Conservation (phyloP, 2,797 vertebrate species). For the Brotula barbata region DNA sequence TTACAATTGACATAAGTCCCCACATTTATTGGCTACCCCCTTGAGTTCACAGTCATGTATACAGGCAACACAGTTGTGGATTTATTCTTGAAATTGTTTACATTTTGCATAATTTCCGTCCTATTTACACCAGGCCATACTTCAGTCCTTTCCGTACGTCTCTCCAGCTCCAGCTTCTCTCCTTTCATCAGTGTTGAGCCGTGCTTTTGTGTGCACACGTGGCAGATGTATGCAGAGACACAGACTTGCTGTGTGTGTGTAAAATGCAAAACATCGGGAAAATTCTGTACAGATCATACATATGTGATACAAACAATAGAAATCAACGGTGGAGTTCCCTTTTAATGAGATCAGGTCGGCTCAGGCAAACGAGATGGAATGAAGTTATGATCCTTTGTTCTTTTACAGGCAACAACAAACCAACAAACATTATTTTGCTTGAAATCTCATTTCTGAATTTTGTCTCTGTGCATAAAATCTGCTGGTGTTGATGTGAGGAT, state of each 20-base stretch:
- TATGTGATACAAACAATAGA: conserved; percentile 60
- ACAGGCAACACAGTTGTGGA: too few relatives aligned
- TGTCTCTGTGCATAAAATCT: neutral
- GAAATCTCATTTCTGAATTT: conserved; percentile 31
- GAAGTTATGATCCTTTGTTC: conserved; percentile 6
- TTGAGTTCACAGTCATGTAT: too few relatives aligned
- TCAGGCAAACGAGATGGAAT: conserved; percentile 37
- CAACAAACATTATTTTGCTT: conserved; percentile 47
- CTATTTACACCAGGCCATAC: conserved; percentile 74
- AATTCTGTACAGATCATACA: conserved; percentile 73
- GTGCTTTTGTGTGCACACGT: conserved; percentile 71
- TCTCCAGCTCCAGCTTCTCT: conserved; percentile 78
- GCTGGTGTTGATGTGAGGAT: conserved; percentile 4
- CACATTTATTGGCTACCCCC: too few relatives aligned
- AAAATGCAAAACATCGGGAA: conserved; percentile 61
- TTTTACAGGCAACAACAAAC: too few relatives aligned
- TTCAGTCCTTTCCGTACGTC: conserved; percentile 69
- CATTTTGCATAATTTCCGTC: conserved; percentile 46
- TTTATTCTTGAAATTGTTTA: conserved; percentile 36
- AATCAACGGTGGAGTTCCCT: conserved; percentile 53
- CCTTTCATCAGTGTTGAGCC: conserved; percentile 61
- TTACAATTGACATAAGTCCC: too few relatives aligned
- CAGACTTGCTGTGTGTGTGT: conserved; percentile 65
- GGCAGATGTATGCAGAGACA: conserved; percentile 76
- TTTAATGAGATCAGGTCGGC: conserved; percentile 51